Conservation (phyloP, 2,113 vertebrate species). For the Alligator sinensis region DNA sequence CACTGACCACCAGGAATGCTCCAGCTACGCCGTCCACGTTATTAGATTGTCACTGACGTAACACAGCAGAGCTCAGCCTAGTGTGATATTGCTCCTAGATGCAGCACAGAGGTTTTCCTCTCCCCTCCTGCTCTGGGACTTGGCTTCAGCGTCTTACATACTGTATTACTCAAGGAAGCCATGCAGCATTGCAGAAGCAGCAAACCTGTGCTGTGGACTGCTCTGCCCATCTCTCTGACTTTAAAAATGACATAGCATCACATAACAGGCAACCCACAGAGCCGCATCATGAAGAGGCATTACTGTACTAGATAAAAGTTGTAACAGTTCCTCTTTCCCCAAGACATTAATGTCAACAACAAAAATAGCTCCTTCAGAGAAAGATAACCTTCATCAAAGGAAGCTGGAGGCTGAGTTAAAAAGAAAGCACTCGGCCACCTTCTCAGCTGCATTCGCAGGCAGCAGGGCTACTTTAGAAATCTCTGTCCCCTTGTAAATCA, state of each 20-base stretch:
- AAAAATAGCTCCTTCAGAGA: not conserved
- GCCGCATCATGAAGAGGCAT: not conserved
- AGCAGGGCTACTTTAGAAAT: not conserved
- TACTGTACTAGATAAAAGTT: not conserved
- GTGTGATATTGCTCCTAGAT: fast-evolving
- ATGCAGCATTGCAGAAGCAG: not conserved
- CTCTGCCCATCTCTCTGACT: not conserved
- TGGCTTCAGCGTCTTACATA: not conserved
- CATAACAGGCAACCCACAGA: not conserved
- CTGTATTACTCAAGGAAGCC: not conserved
- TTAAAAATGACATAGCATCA: not conserved
- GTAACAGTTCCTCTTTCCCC: not conserved
- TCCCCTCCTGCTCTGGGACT: not conserved
- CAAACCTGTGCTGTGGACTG: not conserved
- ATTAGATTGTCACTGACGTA: fast-evolving
- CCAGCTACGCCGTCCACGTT: not conserved
- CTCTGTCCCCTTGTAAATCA: not conserved
- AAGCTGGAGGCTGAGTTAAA: not conserved
- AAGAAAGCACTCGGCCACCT: not conserved
- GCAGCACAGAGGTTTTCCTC: not conserved
- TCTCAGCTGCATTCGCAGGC: fast-evolving
- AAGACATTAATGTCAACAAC: not conserved
- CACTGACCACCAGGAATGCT: fast-evolving
- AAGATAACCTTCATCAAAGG: fast-evolving
- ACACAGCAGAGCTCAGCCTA: not conserved